Evolutionary conservation across 2,113 vertebrate genomes (phyloP), one percentile per base, ranked within the genome.

Genomic region (Monopterus albus): DNA sequence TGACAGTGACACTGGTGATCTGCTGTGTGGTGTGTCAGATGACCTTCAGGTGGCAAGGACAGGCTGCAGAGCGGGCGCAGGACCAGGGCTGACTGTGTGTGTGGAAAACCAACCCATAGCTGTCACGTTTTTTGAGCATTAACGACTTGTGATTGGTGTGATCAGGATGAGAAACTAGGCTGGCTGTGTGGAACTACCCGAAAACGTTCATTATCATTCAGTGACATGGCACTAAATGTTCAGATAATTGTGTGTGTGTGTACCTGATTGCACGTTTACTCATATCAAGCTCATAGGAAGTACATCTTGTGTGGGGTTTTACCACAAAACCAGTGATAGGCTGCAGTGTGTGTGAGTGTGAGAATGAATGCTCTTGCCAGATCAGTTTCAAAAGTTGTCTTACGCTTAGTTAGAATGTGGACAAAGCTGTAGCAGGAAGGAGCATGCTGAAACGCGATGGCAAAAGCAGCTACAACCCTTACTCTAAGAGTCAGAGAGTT

Each of bases 381-480:
- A 45, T 40, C 36, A 20, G 15, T 55, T 61, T 1, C 5, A 43
- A 21, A 61, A 9, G 23, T n/a, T 50, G 7, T 23, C 20, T 71
- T 20, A 35, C 46, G 43, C 33, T 13, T 18, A 25, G 55, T 56
- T 57, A 67, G 20, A 21, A 77, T 87, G 79, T 50, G 40, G 39
- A 17, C 18, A 0, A 1, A 46, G 51, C 57, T 59, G 25, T 81
- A 77, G 40, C 25, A 0, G 29, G 28, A 26, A 56, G 47, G 42
- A 89, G 66, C 51, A 94, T 93, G 92, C 72, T 93, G 86, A 94
- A 92, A 73, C 90, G 91, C 29, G 88, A 67, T 3, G 63, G 86
- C 6, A 94, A 78, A 72, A 84, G 77, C 10, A 94, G 93, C 82
- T 96, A 95, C 91, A 95, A 94, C 68, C 96, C 95, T 3, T 91